A percentile compares a stretch with the other conserved stretches of the same genome.
Conservation (phyloP, 2,797 vertebrate species). For the Falco rusticolus region DNA sequence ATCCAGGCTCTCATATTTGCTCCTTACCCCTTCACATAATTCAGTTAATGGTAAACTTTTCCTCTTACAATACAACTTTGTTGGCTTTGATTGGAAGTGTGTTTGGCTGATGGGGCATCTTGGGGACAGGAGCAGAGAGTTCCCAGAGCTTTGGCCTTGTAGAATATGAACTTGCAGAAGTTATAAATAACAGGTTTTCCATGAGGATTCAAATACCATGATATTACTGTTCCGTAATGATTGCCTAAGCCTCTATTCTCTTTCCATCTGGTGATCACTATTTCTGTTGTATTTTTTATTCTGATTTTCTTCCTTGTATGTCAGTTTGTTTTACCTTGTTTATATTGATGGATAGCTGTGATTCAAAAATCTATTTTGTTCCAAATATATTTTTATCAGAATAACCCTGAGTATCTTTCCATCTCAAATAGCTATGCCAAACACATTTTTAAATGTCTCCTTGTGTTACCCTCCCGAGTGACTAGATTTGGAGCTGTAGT, state of each 20-base stretch:
- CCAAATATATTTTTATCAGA: conserved; percentile 54
- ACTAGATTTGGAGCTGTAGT: conserved; percentile 29
- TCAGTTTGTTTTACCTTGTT: conserved; percentile 9
- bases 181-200: not conserved
- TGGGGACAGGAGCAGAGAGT: not conserved
- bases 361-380: conserved; percentile 31
- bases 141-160: not conserved
- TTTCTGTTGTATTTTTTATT: not conserved
- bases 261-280: not conserved
- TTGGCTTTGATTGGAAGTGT: not conserved
- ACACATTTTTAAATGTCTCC: not conserved
- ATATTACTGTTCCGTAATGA: not conserved
- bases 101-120: not conserved
- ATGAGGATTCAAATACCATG: not conserved
- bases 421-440: conserved; percentile 28
- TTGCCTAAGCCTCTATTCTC: not conserved
- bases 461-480: not conserved
- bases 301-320: not conserved
- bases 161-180: not conserved
- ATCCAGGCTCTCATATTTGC: not conserved
- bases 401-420: conserved; percentile 9
- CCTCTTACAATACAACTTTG: not conserved
- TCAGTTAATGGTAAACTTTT: not conserved
- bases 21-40: not conserved
- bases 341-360: conserved; percentile 22